Percentiles rank a stretch among this genome's conserved stretches.
These are phyloP conservation scores for Perithous albicinctus DNA, from an alignment of 2,888 invertebrate genomes.

Conservation along the genomic window DNA sequence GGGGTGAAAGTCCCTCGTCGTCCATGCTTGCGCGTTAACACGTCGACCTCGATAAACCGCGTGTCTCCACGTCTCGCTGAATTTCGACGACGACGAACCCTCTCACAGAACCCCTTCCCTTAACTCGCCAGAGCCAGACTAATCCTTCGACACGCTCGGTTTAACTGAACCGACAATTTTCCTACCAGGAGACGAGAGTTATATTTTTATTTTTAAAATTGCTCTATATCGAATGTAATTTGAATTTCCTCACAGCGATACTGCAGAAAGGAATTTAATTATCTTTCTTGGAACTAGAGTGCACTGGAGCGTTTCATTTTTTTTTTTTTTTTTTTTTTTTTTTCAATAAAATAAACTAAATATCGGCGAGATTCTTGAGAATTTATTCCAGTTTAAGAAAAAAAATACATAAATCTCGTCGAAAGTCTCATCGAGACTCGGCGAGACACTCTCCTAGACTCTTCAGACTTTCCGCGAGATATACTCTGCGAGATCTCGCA, in stretches of 20 bases:
- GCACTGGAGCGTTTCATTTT: not conserved
- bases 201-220: not conserved
- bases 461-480: too few species aligned
- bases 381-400: too few species aligned
- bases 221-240: not conserved
- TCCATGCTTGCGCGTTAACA: constrained; percentile 33
- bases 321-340: not conserved
- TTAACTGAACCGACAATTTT: not conserved
- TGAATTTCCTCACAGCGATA: not conserved
- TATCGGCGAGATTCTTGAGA: too few species aligned
- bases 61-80: constrained; percentile 23
- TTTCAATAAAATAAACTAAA: not conserved
- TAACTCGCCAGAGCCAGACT: not conserved
- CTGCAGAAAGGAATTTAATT: not conserved
- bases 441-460: too few species aligned
- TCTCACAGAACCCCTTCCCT: not conserved
- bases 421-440: too few species aligned
- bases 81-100: constrained; percentile 26
- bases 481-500: too few species aligned
- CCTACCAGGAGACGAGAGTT: not conserved
- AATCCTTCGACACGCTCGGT: not conserved
- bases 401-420: too few species aligned
- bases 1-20: constrained; percentile 26
- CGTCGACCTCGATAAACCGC: constrained; percentile 40
- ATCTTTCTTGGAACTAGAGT: not conserved